Percentiles rank a stretch among this genome's conserved stretches.
These are phyloP conservation scores for Pogonus chalceus DNA, from an alignment of 1,140 invertebrate species.

Conservation along the genomic window DNA sequence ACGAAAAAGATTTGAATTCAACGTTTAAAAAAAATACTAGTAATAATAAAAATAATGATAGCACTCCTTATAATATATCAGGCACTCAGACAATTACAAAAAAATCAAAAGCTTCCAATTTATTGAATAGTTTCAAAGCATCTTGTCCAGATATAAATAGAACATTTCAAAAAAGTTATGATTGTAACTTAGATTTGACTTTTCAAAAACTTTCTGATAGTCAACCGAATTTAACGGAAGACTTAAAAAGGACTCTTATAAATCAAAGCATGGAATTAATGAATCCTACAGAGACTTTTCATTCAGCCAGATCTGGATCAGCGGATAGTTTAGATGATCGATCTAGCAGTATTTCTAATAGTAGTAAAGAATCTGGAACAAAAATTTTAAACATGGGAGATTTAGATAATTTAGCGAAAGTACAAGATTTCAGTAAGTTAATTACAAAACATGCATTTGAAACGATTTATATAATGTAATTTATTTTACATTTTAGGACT, in stretches of 20 bases:
- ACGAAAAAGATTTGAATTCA: not conserved
- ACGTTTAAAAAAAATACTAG: not conserved
- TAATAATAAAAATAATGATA: not conserved
- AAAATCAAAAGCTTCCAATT: not conserved
- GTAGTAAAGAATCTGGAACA: conserved; percentile 21
- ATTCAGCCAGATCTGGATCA: conserved; percentile 19
- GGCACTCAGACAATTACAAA: not conserved
- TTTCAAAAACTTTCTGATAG: not conserved
- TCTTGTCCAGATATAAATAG: not conserved
- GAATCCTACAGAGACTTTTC: not conserved
- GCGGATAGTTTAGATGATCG: conserved; percentile 30
- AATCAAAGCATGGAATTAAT: conserved; percentile 1
- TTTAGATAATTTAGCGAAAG: conserved; percentile 27
- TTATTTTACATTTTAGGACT: conserved; percentile 18
- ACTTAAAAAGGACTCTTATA: not conserved
- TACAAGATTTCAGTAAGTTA: conserved; percentile 28
- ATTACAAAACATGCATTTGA: not conserved
- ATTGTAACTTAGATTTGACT: not conserved
- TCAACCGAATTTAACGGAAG: not conserved
- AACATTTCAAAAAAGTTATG: not conserved
- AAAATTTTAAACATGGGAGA: conserved; percentile 30
- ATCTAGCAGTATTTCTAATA: conserved; percentile 26
- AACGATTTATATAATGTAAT: not conserved
- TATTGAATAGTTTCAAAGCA: not conserved
- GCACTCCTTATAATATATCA: not conserved